These are phyloP conservation scores for Gortyna flavago DNA, from an alignment of 2,888 invertebrate species.

Conservation along the genomic window DNA sequence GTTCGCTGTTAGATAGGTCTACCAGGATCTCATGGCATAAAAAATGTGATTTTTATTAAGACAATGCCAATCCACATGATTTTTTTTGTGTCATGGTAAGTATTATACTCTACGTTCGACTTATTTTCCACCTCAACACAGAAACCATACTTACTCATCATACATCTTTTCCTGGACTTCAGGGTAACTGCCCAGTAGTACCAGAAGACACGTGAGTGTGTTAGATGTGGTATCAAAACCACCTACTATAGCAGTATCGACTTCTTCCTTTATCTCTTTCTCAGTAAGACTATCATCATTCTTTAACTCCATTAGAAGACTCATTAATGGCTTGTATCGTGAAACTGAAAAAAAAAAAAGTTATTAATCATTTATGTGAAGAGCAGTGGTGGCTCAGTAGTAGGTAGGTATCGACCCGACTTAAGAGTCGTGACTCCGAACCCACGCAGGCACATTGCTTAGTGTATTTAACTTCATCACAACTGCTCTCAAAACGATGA, in stretches of 20 bases:
- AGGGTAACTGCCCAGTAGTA: slow-evolving; percentile 69
- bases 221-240: slow-evolving; percentile 59
- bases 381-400: too few species aligned
- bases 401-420: too few species aligned
- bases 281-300: slow-evolving; percentile 56
- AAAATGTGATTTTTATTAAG: too few species aligned
- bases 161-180: slow-evolving; percentile 74
- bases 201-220: slow-evolving; percentile 35
- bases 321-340: slow-evolving; percentile 52
- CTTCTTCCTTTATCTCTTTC: slow-evolving; percentile 68
- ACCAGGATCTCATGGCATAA: too few species aligned
- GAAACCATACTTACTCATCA: slow-evolving; percentile 68
- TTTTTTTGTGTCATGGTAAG: too few species aligned
- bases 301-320: slow-evolving; percentile 41
- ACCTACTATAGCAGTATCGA: slow-evolving; percentile 65
- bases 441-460: too few species aligned
- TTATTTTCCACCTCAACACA: not conserved
- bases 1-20: too few species aligned
- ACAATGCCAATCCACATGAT: too few species aligned
- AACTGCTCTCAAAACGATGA: too few species aligned
- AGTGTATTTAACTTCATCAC: too few species aligned
- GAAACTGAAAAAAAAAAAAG: slow-evolving; percentile 27
- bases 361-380: too few species aligned
- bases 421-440: too few species aligned
- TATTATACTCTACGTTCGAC: not conserved